These are phyloP conservation scores for Pocillopora meandrina DNA, from an alignment of 92 coral and sea anemone species.

Conservation along the genomic window DNA sequence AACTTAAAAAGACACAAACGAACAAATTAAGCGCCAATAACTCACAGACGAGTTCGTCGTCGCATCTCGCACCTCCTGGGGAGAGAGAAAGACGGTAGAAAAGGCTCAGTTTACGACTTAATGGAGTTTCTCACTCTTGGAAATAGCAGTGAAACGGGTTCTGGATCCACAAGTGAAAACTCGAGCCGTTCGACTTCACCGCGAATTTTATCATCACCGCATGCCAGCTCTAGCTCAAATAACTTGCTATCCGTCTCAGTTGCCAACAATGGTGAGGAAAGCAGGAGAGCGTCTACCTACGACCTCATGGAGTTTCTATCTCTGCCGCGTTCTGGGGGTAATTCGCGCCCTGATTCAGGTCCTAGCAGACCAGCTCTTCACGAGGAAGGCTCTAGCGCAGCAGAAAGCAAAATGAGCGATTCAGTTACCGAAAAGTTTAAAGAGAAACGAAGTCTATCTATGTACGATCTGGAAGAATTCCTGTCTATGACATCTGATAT, in stretches of 20 bases:
- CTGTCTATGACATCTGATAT: constrained; percentile 38
- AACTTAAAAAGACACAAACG: neutral
- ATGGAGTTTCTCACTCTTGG: constrained; percentile 72
- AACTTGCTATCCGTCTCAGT: neutral
- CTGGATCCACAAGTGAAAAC: constrained; percentile 16
- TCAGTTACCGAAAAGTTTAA: neutral
- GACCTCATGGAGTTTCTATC: constrained; percentile 81
- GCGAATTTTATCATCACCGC: constrained; percentile 1
- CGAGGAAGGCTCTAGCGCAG: neutral
- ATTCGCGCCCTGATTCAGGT: constrained; percentile 23
- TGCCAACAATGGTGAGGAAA: constrained; percentile 14
- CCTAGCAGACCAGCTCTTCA: constrained; percentile 18
- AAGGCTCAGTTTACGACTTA: constrained; percentile 72
- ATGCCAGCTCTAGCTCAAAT: neutral
- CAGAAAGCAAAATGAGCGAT: constrained; percentile 14
- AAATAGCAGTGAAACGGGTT: neutral
- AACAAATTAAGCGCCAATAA: neutral
- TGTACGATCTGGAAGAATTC: constrained; percentile 75
- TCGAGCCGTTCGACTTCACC: constrained; percentile 18
- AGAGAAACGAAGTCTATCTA: constrained; percentile 57
- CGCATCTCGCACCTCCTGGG: constrained; percentile 14
- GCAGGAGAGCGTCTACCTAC: constrained; percentile 65
- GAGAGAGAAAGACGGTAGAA: constrained; percentile 37
- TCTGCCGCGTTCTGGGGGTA: constrained; percentile 28
- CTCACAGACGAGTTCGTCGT: constrained; percentile 1